Evolutionary conservation across 2,113 vertebrate genomes (phyloP).

Genomic region (Nematolebias whitei): DNA sequence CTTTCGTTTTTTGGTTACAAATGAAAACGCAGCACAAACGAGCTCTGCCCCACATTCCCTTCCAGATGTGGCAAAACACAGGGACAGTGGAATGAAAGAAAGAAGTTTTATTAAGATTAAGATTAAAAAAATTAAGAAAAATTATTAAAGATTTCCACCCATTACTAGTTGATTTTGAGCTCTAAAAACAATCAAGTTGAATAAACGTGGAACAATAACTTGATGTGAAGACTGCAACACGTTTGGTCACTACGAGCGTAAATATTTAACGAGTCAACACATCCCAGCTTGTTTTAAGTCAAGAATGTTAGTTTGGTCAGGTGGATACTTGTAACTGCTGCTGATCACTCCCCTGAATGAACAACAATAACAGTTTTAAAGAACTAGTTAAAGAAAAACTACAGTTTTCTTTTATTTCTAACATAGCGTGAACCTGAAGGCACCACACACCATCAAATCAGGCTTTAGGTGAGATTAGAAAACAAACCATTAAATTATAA

Average conservation of each 20-base stretch:
- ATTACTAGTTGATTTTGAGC: constrained; percentile 8
- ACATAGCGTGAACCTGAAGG: background rate
- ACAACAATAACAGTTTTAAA: background rate
- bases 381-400: background rate
- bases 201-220: constrained; percentile 8
- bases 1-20: constrained; percentile 6
- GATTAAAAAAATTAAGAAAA: too few relatives aligned
- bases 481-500: too few relatives aligned
- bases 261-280: constrained; percentile 34
- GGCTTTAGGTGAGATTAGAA: background rate
- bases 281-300: background rate
- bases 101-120: too few relatives aligned
- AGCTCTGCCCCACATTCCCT: constrained; percentile 38
- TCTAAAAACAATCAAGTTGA: constrained; percentile 12
- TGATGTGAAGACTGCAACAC: constrained; percentile 1
- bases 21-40: constrained; percentile 23
- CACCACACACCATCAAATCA: background rate
- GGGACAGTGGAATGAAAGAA: constrained; percentile 38
- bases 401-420: background rate
- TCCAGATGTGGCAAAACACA: background rate
- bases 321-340: constrained; percentile 1
- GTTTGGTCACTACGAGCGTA: constrained; percentile 35
- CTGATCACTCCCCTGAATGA: background rate
- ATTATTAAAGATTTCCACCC: constrained; percentile 5
- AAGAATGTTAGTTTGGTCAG: background rate